phyloP scores from a whole-genome alignment of 1,140 invertebrate genomes.

The Amyelois transitella region DNA sequence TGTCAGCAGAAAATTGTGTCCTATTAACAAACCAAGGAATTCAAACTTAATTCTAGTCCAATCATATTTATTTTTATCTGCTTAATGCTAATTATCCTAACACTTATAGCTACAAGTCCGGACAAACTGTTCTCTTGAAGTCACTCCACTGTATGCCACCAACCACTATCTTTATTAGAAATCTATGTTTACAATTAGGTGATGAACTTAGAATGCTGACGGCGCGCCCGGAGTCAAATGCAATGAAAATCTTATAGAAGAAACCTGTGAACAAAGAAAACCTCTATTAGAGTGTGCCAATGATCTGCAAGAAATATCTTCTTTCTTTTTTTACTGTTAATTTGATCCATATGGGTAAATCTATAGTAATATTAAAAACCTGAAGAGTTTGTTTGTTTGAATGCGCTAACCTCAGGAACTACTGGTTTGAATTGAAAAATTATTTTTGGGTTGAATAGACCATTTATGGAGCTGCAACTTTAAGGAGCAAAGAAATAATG shows the following conservation, averaged over 20 bases:
- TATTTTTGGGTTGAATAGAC: too few species aligned
- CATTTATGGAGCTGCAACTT: too few species aligned
- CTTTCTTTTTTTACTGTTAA: too few species aligned
- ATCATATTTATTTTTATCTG: slow-evolving; percentile 64
- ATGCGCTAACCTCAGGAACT: too few species aligned
- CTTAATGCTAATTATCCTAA: slow-evolving; percentile 59
- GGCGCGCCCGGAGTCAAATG: slow-evolving; percentile 50
- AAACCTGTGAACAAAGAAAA: slow-evolving; percentile 18
- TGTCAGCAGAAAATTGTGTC: slow-evolving; percentile 46
- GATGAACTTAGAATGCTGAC: slow-evolving; percentile 49
- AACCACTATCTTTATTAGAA: slow-evolving; percentile 54
- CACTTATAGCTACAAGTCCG: slow-evolving; percentile 61
- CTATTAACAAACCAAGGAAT: slow-evolving; percentile 48
- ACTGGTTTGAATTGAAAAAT: too few species aligned
- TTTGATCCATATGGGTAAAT: too few species aligned
- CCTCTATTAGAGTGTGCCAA: background rate
- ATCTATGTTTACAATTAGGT: slow-evolving; percentile 57
- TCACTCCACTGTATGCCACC: slow-evolving; percentile 57
- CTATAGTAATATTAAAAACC: too few species aligned
- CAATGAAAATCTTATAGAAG: slow-evolving; percentile 27
- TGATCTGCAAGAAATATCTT: too few species aligned
- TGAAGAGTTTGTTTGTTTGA: too few species aligned
- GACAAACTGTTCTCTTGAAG: slow-evolving; percentile 54
- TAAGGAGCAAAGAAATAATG: too few species aligned
- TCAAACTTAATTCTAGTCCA: slow-evolving; percentile 63